phyloP scores from a whole-genome alignment of 2,888 invertebrate genomes.

The Agrotis clavis region DNA sequence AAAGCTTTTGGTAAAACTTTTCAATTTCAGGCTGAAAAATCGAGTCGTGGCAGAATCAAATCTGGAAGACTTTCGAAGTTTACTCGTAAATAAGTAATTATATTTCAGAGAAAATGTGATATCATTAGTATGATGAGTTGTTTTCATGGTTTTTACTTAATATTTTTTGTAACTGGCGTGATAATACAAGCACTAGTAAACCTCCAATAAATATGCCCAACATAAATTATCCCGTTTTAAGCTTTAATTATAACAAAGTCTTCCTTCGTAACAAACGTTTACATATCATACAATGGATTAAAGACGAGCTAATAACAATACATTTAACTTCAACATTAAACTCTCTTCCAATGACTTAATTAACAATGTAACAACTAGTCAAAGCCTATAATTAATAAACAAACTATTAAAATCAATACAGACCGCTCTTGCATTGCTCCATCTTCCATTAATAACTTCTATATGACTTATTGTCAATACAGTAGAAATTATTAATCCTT shows the following conservation, averaged over 20 bases:
- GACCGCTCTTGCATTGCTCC: slow-evolving; percentile 1
- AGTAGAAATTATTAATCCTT: slow-evolving; percentile 6
- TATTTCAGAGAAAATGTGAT: neutral
- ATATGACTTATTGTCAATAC: slow-evolving; percentile 30
- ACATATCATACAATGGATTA: neutral
- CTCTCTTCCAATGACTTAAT: too few relatives aligned
- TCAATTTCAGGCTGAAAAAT: neutral
- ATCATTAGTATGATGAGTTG: too few relatives aligned
- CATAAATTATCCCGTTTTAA: too few relatives aligned
- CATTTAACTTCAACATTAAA: too few relatives aligned
- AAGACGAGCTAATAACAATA: too few relatives aligned
- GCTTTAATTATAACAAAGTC: too few relatives aligned
- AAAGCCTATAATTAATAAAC: neutral
- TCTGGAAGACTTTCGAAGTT: neutral
- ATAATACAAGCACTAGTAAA: too few relatives aligned
- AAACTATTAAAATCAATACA: slow-evolving; percentile 19
- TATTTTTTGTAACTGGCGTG: too few relatives aligned
- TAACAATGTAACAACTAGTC: neutral
- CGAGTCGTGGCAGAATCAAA: neutral
- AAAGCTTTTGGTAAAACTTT: neutral
- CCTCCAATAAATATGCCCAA: too few relatives aligned
- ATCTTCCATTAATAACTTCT: neutral
- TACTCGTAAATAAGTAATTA: neutral
- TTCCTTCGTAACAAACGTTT: too few relatives aligned
- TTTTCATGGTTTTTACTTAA: too few relatives aligned